Conservation (phyloP, 2,888 invertebrate species). For the Nemoura dubitans region DNA sequence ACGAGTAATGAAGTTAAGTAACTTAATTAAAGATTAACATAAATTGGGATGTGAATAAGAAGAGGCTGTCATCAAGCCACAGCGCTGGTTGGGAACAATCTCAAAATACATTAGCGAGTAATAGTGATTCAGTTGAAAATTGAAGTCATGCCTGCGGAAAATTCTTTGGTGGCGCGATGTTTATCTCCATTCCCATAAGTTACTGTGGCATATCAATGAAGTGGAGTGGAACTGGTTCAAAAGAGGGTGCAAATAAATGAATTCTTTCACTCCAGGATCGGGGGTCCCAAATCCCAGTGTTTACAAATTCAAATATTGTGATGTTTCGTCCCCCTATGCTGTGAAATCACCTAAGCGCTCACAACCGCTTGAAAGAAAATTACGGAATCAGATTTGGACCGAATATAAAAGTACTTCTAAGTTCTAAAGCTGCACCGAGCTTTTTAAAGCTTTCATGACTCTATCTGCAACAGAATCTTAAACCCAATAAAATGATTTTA, state of each 20-base stretch:
- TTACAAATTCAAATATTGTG: constrained; percentile 5
- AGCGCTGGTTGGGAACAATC: not conserved
- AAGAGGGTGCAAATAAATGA: not conserved
- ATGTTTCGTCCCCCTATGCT: not conserved
- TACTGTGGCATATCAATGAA: not conserved
- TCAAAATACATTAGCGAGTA: not conserved
- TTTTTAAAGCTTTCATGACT: not conserved
- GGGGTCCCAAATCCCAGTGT: not conserved
- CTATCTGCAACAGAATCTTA: not conserved
- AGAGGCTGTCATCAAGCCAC: not conserved
- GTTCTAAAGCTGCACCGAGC: not conserved
- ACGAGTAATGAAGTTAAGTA: not conserved
- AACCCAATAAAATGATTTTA: not conserved
- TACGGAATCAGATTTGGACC: not conserved
- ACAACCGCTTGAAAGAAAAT: not conserved
- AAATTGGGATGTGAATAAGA: not conserved
- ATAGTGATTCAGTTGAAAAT: not conserved
- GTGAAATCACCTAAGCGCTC: not conserved
- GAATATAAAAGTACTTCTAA: not conserved
- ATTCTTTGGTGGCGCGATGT: not conserved
- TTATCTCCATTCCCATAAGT: not conserved
- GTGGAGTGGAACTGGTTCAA: not conserved
- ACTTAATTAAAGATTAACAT: constrained; percentile 24
- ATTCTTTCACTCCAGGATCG: not conserved
- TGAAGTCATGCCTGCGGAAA: not conserved